Base-by-base conservation (phyloP, 2,113 vertebrate species). In the Brachionichthys hirsutus region DNA sequence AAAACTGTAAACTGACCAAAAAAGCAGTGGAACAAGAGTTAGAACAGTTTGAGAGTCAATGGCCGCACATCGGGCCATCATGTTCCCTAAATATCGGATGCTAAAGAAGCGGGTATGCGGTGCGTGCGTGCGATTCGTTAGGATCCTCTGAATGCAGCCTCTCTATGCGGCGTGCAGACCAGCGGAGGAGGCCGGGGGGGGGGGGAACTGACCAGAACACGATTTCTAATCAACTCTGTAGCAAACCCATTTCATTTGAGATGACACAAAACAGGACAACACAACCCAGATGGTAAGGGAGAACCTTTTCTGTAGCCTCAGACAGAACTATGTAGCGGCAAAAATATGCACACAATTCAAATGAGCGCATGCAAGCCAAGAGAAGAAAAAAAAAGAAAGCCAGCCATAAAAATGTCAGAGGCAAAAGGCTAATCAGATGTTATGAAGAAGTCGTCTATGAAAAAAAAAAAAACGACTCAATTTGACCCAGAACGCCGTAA, bases 131-230 rank as follows among this genome's bases (percentile, higher is more conserved):
- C 30, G 70, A 45, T 47, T 83, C 69, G 85, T 87, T 85, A 62
- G 62, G 62, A 46, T 48, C 30, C 62, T 70, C 73, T 67, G 54
- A 75, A 82, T 72, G 77, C 81, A 48, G 83, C 70, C 73, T 62
- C 75, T 54, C 79, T 86, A 72, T 69, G 68, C 54, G 78, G 55
- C 61, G 17, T 36, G 80, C 68, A 69, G 75, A 78, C 77, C 43
- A 18, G 62, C 51, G 69, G 67, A 62, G 48, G 20, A 55, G n/a
- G n/a, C n/a, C n/a, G n/a, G n/a, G n/a, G n/a, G n/a, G n/a, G n/a
- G n/a, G n/a, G n/a, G n/a, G n/a, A 54, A 36, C 43, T 55, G 48
- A 61, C 53, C 35, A 41, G 34, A 46, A 73, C 67, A 55, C 60
- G 24, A 42, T 47, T 73, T 61, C 34, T 48, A 17, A 52, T 47